These are phyloP conservation scores for Stichodactyla mertensii DNA, from an alignment of 64 coral and sea anemone genomes.

Conservation along the genomic window DNA sequence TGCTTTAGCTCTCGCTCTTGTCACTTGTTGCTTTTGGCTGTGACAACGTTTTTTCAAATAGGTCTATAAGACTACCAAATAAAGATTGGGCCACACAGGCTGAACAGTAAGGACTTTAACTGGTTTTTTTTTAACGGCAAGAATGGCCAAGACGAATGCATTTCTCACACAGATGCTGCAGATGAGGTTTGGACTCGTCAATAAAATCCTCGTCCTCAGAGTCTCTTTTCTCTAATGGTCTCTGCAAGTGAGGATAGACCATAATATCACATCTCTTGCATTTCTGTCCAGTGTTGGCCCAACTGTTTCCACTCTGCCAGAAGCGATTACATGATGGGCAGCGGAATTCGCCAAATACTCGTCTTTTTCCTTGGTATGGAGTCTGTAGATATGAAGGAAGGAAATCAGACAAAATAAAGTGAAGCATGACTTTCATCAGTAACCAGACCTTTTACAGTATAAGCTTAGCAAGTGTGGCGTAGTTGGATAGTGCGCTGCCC, in stretches of 20 bases:
- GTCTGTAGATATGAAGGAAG: neutral
- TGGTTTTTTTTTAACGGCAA: neutral
- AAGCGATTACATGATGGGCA: constrained; percentile 37
- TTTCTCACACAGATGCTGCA: constrained; percentile 57
- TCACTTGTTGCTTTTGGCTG: too few species aligned
- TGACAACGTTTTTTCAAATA: too few species aligned
- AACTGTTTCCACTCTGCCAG: constrained; percentile 67
- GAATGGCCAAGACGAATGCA: constrained; percentile 38
- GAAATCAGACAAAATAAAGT: neutral
- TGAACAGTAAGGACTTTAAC: too few species aligned
- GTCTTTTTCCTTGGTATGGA: constrained; percentile 39
- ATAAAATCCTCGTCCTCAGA: constrained; percentile 30
- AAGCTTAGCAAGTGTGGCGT: too few species aligned
- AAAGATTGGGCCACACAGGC: neutral
- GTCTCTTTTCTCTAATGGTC: constrained; percentile 48
- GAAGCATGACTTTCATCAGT: too few species aligned
- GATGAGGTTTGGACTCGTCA: constrained; percentile 19
- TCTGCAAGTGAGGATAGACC: constrained; percentile 59
- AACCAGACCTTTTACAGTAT: too few species aligned
- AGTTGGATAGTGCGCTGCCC: too few species aligned
- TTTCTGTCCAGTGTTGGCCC: constrained; percentile 60
- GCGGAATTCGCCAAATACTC: constrained; percentile 66
- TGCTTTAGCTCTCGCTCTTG: too few species aligned
- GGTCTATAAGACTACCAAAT: neutral
- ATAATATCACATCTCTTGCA: constrained; percentile 46